A percentile compares a stretch with the other conserved stretches of the same genome.
phyloP scores from a whole-genome alignment of 2,888 invertebrate genomes.

The Heliothis peltigera region DNA sequence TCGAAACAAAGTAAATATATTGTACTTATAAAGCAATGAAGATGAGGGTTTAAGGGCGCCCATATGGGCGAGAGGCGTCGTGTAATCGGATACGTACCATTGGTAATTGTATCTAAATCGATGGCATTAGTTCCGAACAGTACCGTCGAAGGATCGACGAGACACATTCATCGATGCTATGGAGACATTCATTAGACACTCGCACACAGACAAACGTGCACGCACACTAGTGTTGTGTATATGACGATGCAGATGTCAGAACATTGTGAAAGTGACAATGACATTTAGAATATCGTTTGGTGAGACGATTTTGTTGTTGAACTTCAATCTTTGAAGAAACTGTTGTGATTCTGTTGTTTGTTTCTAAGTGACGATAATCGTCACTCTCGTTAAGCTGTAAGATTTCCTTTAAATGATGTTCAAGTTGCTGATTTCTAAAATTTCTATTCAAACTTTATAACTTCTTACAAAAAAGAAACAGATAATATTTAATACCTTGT shows the following conservation, averaged over 20 bases:
- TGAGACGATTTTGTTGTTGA: constrained; percentile 5
- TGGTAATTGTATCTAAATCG: constrained; percentile 83
- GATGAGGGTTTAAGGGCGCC: constrained; percentile 65
- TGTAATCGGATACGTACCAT: constrained; percentile 78
- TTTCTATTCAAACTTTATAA: no score
- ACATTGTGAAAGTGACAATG: constrained; percentile 44
- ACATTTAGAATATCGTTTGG: constrained; percentile 19
- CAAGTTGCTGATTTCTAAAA: no score
- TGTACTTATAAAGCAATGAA: constrained; percentile 63
- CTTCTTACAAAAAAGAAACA: no score
- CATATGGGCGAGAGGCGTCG: constrained; percentile 60
- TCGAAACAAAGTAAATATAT: constrained; percentile 59
- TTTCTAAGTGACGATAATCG: not conserved
- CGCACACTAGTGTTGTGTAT: constrained; percentile 60
- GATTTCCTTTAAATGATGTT: not conserved
- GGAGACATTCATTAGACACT: constrained; percentile 82
- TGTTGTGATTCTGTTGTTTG: not conserved
- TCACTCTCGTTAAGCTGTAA: not conserved
- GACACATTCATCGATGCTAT: constrained; percentile 76
- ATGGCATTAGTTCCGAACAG: constrained; percentile 78
- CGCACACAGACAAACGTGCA: constrained; percentile 59
- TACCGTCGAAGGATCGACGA: constrained; percentile 66
- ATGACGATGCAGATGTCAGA: constrained; percentile 56
- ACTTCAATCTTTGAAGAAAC: not conserved
- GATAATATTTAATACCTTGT: no score